These are phyloP conservation scores for Leucoptera coffeella DNA, from an alignment of 2,888 invertebrate genomes.

Conservation along the genomic window DNA sequence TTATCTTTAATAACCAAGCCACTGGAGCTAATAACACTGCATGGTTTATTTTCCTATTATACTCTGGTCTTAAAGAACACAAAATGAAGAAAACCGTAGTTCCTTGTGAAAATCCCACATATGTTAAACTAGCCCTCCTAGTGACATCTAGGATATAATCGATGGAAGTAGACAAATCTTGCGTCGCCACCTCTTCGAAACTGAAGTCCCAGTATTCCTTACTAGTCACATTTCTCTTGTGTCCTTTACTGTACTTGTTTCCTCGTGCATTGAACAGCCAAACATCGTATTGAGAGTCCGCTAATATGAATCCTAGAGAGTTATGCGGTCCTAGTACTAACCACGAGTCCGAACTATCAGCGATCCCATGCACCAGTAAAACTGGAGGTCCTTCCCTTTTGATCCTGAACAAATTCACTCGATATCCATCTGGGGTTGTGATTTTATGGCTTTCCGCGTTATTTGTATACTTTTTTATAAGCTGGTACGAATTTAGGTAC, in stretches of 20 bases:
- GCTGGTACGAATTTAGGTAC: slow-evolving; percentile 21
- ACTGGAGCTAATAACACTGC: slow-evolving; percentile 33
- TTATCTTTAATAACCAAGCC: slow-evolving; percentile 18
- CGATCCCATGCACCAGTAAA: slow-evolving; percentile 29
- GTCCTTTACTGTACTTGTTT: slow-evolving; percentile 30
- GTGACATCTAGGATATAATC: slow-evolving; percentile 23
- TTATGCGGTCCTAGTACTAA: slow-evolving; percentile 22
- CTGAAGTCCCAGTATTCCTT: slow-evolving; percentile 31
- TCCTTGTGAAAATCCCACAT: slow-evolving; percentile 37
- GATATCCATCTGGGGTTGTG: slow-evolving; percentile 27
- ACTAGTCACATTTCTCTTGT: slow-evolving; percentile 14
- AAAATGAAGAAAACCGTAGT: slow-evolving; percentile 30
- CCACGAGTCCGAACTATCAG: slow-evolving; percentile 38
- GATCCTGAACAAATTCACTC: slow-evolving; percentile 22
- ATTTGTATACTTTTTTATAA: slow-evolving; percentile 23
- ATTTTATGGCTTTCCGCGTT: slow-evolving; percentile 18
- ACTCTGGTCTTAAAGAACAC: slow-evolving; percentile 26
- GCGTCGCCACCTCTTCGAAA: slow-evolving; percentile 34
- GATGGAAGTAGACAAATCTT: slow-evolving; percentile 27
- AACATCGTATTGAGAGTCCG: slow-evolving; percentile 26
- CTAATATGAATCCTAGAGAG: slow-evolving; percentile 24
- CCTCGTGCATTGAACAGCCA: slow-evolving; percentile 36
- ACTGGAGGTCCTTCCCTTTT: slow-evolving; percentile 24
- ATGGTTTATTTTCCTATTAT: slow-evolving; percentile 25
- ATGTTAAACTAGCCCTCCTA: slow-evolving; percentile 16